Evolutionary conservation across 2,113 vertebrate species (phyloP), one percentile per base, ranked within the genome.

Genomic region (Potamarius usumacintae): DNA sequence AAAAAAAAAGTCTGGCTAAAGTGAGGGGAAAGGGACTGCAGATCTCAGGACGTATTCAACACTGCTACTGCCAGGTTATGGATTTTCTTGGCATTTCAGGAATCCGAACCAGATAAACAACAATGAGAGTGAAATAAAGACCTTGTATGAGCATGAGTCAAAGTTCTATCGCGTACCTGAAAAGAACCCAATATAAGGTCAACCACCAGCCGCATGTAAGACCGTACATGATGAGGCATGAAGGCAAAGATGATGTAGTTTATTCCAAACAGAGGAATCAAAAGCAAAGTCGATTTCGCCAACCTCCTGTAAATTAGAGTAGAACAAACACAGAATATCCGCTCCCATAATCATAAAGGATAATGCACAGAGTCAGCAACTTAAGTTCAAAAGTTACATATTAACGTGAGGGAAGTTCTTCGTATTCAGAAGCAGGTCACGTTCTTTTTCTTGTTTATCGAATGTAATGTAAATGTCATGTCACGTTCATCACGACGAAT

Each of bases 221-320:
- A 89, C 90, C 96, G 94, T 48, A 97, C 94, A 84, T 96, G 92
- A 81, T 97, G 96, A 0, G 98, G 98, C 87, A 98, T 96, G 92
- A 98, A 97, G 84, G 95, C 97, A 83, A 99, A 99, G 92, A 98
- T 93, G 27, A 97, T 96, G 90, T 98, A 99, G 92, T 99, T 98
- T 20, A 97, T 95, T 14, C 98, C 98, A 84, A 99, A 99, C 65
- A 99, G 96, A 15, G 98, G 98, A 84, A 99, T 99, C 93, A 99
- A 92, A 89, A 99, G 94, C 63, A 99, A 93, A 0, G 98, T 99
- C 81, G 98, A 99, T 93, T 99, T 99, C 74, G 98, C 95, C 91
- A 99, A 93, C 88, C 97, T 96, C 96, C 98, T 99, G 92, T 72
- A 84, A 58, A 89, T 20, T 22, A 89, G 83, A 82, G 88, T n/a